Base-by-base conservation (phyloP, 2,888 invertebrate species). In the Phytoseiulus persimilis region DNA sequence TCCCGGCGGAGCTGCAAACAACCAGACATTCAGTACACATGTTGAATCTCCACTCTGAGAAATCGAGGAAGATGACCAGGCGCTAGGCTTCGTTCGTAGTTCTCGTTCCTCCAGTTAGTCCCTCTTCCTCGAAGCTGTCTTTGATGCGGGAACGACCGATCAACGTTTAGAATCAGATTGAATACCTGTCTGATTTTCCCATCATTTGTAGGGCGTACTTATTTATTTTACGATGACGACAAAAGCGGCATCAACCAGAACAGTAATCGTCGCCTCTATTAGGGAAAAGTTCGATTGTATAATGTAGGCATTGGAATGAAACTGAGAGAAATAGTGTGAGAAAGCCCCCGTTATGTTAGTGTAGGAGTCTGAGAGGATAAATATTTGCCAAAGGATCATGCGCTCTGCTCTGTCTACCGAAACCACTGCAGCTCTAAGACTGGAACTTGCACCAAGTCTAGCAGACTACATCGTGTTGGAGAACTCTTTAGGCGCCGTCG, bases 331-430 rank as follows among this genome's bases (percentile, higher is more conserved):
- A 18, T 65, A 65, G 65, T 14, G 14, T 65, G 65, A 65, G 65
- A 28, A 65, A 65, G 28, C 23, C 65, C 65, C 65, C n/a, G n/a
- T n/a, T n/a, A 65, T 23, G 65, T 65, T 23, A 23, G 65, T 65
- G 65, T 65, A 18, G 1, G 18, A 28, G 28, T 65, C 28, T 28
- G 28, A 65, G 65, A 18, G 18, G 65, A 65, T 28, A 23, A 65
- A 65, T 65, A 65, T 65, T 65, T 65, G 65, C 65, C 65, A 65
- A 65, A 65, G 65, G 65, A 65, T 65, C 65, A 65, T 65, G 65
- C 65, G 65, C 65, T 65, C 65, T 23, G 65, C 65, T 65, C 65
- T 65, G 65, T 65, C 65, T 65, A 65, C 65, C 9, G 39, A 28
- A 65, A 65, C 18, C 65, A 2, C 65, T 65, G 65, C 65, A 65